phyloP scores from a whole-genome alignment of 1,140 invertebrate genomes.

The Helicoverpa zea region DNA sequence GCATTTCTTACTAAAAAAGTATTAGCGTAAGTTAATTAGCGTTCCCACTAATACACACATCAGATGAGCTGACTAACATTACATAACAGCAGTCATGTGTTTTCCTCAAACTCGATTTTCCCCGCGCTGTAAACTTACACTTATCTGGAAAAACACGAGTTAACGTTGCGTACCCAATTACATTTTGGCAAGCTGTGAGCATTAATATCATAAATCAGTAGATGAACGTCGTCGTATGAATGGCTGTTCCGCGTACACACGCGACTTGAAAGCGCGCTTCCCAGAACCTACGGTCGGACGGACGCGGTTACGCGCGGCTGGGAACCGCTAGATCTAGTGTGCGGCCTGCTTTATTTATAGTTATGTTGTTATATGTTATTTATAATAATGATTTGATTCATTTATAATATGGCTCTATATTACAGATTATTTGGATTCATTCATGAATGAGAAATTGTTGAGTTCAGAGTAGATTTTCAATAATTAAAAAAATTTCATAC shows the following conservation, averaged over 20 bases:
- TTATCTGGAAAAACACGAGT: constrained; percentile 31
- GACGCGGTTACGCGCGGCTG: constrained; percentile 54
- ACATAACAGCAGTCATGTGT: neutral
- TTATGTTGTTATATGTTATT: neutral
- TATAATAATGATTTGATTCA: neutral
- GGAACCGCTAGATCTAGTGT: constrained; percentile 59
- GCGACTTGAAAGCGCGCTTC: constrained; percentile 68
- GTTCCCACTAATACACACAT: neutral
- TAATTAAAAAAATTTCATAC: too few species aligned
- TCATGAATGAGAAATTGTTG: too few species aligned
- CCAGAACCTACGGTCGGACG: constrained; percentile 56
- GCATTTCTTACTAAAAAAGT: too few species aligned
- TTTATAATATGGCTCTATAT: neutral
- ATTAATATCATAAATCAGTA: constrained; percentile 44
- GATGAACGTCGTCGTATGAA: constrained; percentile 36
- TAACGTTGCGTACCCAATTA: constrained; percentile 34
- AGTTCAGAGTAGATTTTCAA: too few species aligned
- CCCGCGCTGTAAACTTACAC: neutral
- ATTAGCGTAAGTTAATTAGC: too few species aligned
- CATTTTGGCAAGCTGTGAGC: constrained; percentile 18
- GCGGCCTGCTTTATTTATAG: constrained; percentile 61
- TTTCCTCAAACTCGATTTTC: neutral
- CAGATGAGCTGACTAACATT: neutral
- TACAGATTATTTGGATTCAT: neutral
- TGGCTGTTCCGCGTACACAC: constrained; percentile 16